A percentile compares a stretch with the other conserved stretches of the same genome.
Conservation (phyloP, 2,113 vertebrate species). For the Stictonetta naevosa region DNA sequence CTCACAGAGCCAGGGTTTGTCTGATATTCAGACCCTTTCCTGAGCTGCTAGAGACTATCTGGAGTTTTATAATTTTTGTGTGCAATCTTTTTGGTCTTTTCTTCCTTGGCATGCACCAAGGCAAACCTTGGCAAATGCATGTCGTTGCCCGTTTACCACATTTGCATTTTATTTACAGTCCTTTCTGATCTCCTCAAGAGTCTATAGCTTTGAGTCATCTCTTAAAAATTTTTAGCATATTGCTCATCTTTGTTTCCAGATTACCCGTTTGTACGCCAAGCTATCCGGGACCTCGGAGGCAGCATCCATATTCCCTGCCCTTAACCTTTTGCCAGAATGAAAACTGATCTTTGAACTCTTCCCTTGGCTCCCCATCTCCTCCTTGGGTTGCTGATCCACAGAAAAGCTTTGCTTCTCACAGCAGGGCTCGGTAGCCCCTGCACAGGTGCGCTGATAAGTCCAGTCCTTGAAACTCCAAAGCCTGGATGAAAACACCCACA, state of each 20-base stretch:
- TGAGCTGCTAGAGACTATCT: neutral
- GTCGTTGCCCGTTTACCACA: neutral
- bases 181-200: neutral
- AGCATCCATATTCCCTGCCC: neutral
- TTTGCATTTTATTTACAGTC: neutral
- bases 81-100: neutral
- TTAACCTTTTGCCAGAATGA: slow-evolving; percentile 28
- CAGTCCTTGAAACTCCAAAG: neutral
- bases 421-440: neutral
- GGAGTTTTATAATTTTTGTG: neutral
- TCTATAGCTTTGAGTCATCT: slow-evolving; percentile 23
- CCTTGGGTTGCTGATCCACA: neutral
- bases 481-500: neutral
- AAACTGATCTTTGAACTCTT: slow-evolving; percentile 4
- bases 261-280: neutral
- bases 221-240: neutral
- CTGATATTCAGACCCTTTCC: neutral
- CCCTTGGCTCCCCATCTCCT: neutral
- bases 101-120: neutral
- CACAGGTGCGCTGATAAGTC: neutral
- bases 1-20: neutral
- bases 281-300: neutral
- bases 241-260: slow-evolving; percentile 31
- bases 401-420: neutral
- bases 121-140: neutral